phyloP scores from a whole-genome alignment of 1,140 invertebrate species.

The Aphidius ervi region DNA sequence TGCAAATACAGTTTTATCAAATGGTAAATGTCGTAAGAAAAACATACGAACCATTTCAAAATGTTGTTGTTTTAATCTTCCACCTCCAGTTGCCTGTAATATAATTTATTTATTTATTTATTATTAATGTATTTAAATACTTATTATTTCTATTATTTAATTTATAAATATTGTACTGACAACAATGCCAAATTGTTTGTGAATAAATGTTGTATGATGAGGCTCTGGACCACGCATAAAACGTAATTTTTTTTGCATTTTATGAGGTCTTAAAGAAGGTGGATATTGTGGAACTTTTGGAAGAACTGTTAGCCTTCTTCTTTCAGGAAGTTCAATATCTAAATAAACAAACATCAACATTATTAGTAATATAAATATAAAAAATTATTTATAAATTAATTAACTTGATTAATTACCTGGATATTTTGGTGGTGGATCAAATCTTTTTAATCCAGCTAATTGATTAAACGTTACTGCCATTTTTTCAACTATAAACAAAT shows the following conservation, averaged over 20 bases:
- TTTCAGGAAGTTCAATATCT: conserved; percentile 74
- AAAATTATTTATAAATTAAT: neutral
- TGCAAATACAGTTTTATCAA: conserved; percentile 86
- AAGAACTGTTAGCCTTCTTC: conserved; percentile 62
- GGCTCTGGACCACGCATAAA: conserved; percentile 87
- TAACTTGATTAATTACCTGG: conserved; percentile 51
- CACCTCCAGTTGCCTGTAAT: conserved; percentile 74
- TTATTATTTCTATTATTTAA: conserved; percentile 13
- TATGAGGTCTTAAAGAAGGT: conserved; percentile 64
- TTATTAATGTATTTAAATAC: neutral
- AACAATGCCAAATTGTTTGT: conserved; percentile 88
- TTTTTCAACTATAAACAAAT: conserved; percentile 11
- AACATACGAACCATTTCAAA: conserved; percentile 84
- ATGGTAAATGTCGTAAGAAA: conserved; percentile 60
- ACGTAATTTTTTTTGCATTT: conserved; percentile 75
- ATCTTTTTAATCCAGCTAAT: conserved; percentile 60
- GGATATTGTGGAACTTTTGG: conserved; percentile 71
- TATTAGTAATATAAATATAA: conserved; percentile 1
- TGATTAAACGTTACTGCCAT: conserved; percentile 34
- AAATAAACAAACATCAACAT: conserved; percentile 17
- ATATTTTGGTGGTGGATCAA: conserved; percentile 53
- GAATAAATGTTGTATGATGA: conserved; percentile 77
- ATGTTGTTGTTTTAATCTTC: conserved; percentile 73
- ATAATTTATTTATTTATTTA: neutral
- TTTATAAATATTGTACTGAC: conserved; percentile 54